phyloP scores from a whole-genome alignment of 2,888 invertebrate genomes.

The Ormyrus nitidulus region DNA sequence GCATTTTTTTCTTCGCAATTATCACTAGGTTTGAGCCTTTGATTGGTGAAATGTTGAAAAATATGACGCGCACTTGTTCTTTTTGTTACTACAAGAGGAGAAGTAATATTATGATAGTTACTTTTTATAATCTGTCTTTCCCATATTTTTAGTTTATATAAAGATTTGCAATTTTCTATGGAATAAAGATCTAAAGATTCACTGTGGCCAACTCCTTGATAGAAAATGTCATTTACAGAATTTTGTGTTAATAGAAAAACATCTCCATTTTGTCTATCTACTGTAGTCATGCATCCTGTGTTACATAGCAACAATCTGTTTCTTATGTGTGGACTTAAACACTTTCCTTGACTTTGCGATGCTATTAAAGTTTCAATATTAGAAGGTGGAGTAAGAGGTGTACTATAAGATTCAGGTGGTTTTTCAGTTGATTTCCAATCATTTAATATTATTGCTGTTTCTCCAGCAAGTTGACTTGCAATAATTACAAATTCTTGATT shows the following conservation, averaged over 20 bases:
- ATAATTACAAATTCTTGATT: slow-evolving; percentile 67
- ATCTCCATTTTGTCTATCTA: slow-evolving; percentile 58
- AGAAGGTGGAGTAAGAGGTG: slow-evolving; percentile 67
- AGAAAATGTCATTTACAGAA: slow-evolving; percentile 71
- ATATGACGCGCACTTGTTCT: slow-evolving; percentile 42
- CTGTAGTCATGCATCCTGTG: slow-evolving; percentile 63
- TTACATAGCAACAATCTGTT: slow-evolving; percentile 66
- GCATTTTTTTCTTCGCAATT: slow-evolving; percentile 31
- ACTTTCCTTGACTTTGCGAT: slow-evolving; percentile 67
- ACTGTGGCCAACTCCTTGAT: slow-evolving; percentile 69
- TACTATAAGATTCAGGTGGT: slow-evolving; percentile 64
- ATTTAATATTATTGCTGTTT: slow-evolving; percentile 68
- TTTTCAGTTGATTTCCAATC: slow-evolving; percentile 65
- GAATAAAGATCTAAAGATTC: slow-evolving; percentile 62
- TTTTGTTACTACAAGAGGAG: slow-evolving; percentile 46
- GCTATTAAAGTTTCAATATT: slow-evolving; percentile 65
- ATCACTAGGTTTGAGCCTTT: slow-evolving; percentile 40
- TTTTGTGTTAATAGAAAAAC: slow-evolving; percentile 68
- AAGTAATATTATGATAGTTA: slow-evolving; percentile 6
- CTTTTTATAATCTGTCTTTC: slow-evolving; percentile 58
- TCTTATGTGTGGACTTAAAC: slow-evolving; percentile 68
- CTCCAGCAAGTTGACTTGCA: slow-evolving; percentile 67
- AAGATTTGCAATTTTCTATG: slow-evolving; percentile 64
- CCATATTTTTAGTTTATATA: slow-evolving; percentile 67
- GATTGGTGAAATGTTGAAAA: slow-evolving; percentile 63